These are phyloP conservation scores for Rhabdophis nuchalis DNA, from an alignment of 2,797 vertebrate genomes.

Conservation along the genomic window DNA sequence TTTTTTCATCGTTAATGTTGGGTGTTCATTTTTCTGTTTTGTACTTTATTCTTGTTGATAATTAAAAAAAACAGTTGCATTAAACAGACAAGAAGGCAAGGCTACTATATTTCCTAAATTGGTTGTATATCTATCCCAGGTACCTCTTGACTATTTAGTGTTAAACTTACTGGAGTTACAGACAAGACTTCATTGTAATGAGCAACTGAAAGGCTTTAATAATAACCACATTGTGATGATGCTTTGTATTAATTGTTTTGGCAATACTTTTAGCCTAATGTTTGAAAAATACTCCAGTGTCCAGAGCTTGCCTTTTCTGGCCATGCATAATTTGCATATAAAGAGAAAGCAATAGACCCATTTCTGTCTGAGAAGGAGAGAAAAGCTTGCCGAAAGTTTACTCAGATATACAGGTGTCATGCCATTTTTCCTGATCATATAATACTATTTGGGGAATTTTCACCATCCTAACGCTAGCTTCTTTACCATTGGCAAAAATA, in stretches of 20 bases:
- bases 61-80: neutral
- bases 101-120: neutral
- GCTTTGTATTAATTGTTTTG: neutral
- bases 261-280: neutral
- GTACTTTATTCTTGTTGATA: neutral
- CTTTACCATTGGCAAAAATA: slow-evolving; percentile 28
- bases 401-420: neutral
- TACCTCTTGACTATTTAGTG: neutral
- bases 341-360: neutral
- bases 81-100: neutral
- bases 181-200: neutral
- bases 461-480: slow-evolving; percentile 17
- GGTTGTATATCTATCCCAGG: neutral
- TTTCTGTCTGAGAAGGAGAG: fast-evolving
- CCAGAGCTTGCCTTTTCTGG: neutral
- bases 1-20: neutral
- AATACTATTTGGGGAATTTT: neutral
- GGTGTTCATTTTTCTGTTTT: neutral
- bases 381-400: neutral
- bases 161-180: neutral
- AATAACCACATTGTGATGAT: fast-evolving
- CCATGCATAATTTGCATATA: neutral
- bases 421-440: slow-evolving; percentile 10
- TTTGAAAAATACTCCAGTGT: neutral
- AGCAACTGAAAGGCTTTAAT: neutral